Evolutionary conservation across 2,113 vertebrate genomes (phyloP).

Genomic region (Scomber scombrus): DNA sequence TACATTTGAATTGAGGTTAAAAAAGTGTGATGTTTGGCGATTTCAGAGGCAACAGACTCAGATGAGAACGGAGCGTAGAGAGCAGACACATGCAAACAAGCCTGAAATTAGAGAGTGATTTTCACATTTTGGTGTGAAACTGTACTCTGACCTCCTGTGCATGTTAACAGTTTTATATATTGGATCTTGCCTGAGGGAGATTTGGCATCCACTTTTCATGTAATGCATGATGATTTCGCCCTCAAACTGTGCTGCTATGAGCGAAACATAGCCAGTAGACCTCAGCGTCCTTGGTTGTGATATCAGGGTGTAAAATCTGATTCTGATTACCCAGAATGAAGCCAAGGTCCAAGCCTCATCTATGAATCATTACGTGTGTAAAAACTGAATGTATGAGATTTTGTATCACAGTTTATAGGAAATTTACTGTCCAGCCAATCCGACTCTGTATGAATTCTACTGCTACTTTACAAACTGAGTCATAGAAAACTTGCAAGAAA

Average conservation of each 20-base stretch:
- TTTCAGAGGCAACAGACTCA: not conserved
- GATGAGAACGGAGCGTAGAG: not conserved
- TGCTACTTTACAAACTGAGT: too few relatives aligned
- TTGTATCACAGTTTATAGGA: not conserved
- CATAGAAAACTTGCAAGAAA: not conserved
- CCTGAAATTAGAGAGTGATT: conserved; percentile 3
- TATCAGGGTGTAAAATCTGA: not conserved
- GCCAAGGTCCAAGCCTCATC: not conserved
- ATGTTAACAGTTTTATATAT: conserved; percentile 13
- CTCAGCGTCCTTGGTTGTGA: not conserved
- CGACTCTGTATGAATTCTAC: not conserved
- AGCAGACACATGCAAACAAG: not conserved
- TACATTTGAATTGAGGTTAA: too few relatives aligned
- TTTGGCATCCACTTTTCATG: conserved; percentile 16
- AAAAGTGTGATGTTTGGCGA: too few relatives aligned
- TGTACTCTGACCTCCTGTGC: conserved; percentile 1
- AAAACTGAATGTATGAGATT: not conserved
- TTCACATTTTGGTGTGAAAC: not conserved
- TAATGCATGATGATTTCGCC: conserved; percentile 18
- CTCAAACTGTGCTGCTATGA: conserved; percentile 12
- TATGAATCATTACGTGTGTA: not conserved
- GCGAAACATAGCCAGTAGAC: not conserved
- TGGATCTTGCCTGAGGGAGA: conserved; percentile 6
- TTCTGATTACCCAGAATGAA: not conserved
- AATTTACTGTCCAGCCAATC: not conserved